phyloP scores from a whole-genome alignment of 2,888 invertebrate species.

The Dryadula phaetusa region DNA sequence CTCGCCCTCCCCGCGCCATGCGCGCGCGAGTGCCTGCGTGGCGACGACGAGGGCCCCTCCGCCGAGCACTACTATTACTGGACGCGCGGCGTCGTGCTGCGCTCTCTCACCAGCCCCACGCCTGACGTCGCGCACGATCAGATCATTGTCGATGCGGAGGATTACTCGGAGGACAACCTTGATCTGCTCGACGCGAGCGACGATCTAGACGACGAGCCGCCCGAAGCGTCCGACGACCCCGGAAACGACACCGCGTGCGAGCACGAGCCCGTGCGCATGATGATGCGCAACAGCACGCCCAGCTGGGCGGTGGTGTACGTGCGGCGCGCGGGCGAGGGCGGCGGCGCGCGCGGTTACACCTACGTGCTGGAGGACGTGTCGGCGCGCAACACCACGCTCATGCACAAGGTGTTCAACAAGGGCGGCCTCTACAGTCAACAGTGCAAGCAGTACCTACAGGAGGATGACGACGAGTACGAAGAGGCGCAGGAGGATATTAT shows the following conservation, averaged over 20 bases:
- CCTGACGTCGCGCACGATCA: neutral
- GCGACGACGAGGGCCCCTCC: conserved; percentile 20
- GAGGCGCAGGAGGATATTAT: too few species aligned
- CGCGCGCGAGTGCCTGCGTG: conserved; percentile 9
- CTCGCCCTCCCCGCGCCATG: neutral
- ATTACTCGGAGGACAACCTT: neutral
- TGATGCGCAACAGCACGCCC: neutral
- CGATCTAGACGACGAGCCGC: neutral
- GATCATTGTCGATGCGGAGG: conserved; percentile 6
- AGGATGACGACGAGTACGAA: neutral
- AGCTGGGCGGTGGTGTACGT: neutral
- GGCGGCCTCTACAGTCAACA: neutral
- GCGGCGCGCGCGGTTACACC: neutral
- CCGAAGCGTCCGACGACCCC: neutral
- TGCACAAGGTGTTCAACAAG: conserved; percentile 15
- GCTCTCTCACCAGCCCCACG: neutral
- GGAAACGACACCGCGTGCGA: neutral
- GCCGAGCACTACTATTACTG: conserved; percentile 31
- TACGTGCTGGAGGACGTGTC: neutral
- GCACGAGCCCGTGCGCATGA: neutral
- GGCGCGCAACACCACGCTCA: neutral
- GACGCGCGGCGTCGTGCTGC: conserved; percentile 17
- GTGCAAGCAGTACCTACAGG: neutral
- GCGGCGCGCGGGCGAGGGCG: neutral
- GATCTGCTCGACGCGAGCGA: neutral